Conservation (phyloP, 2,113 vertebrate genomes). For the Mustela nigripes region DNA sequence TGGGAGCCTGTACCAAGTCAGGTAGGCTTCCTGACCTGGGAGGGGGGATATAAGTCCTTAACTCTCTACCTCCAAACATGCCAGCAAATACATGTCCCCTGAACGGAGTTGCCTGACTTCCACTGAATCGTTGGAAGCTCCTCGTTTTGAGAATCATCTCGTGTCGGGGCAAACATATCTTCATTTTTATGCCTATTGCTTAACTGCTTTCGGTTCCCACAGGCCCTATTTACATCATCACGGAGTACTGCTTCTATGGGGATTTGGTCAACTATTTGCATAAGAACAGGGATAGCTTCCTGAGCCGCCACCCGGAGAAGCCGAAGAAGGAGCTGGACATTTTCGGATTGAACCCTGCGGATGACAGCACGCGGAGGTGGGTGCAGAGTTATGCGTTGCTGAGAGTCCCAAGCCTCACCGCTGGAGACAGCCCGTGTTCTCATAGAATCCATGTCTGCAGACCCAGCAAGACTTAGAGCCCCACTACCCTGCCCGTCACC, state of each 20-base stretch:
- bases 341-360: slow-evolving; percentile 96
- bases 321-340: slow-evolving; percentile 97
- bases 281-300: slow-evolving; percentile 97
- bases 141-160: background rate
- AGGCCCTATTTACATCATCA: slow-evolving; percentile 99
- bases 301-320: slow-evolving; percentile 94
- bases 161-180: background rate
- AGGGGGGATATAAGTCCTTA: too few species aligned
- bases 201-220: slow-evolving; percentile 69
- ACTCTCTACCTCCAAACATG: background rate
- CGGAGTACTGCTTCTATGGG: slow-evolving; percentile 98
- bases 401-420: background rate
- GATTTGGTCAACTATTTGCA: slow-evolving; percentile 99
- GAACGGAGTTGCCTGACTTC: background rate
- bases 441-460: background rate
- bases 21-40: slow-evolving; percentile 86
- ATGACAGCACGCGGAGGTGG: slow-evolving; percentile 98
- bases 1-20: slow-evolving; percentile 99
- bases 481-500: fast-evolving
- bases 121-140: background rate
- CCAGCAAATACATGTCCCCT: background rate
- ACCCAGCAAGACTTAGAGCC: background rate
- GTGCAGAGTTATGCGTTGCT: background rate
- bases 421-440: background rate
- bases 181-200: background rate